Evolutionary conservation across 2,888 invertebrate genomes (phyloP), one percentile per base, ranked within the genome.

Genomic region (Leptinotarsa tumamoca): DNA sequence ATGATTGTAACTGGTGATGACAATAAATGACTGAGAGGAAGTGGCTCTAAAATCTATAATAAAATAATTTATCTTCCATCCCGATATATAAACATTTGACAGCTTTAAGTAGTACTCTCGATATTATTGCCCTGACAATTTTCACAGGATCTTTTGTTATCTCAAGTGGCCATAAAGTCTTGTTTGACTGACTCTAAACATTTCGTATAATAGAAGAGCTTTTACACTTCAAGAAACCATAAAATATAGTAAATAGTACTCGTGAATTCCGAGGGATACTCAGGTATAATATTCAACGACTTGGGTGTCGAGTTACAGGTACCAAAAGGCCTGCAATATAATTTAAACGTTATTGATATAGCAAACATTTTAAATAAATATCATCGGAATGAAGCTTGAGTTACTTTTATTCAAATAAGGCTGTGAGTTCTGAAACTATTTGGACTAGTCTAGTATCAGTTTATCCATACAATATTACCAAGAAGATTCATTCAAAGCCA

Each of bases 91-190:
- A 18, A 63, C 43, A 63, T 63, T 63, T n/a, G 43, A 63, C 63
- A 43, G 15, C 33, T 63, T 63, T 63, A n/a, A 43, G 63, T 63
- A 63, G n/a, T 63, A 43, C 63, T 63, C 33, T 63, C 33, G 7
- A 63, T 18, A 63, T 63, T 43, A 43, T n/a, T 43, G 43, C 33
- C 27, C n/a, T 63, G 63, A 63, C 43, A 63, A 70, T 70, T 70
- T 50, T 70, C 58, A 70, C 70, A 70, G 58, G 58, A n/a, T 58
- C 58, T 49, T 33, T 70, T 70, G 70, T 70, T 58, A 70, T 70
- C 58, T 70, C 70, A 61, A 70, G 70, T 70, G 70, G 70, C 49
- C 70, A 58, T 58, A 70, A 58, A 70, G 70, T 43, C 54, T n/a
- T 70, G 56, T 70, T 70, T 58, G 70, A 13, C 56, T 49, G 49